Conservation (phyloP, 2,797 vertebrate genomes). For the Myiotriccus ornatus region DNA sequence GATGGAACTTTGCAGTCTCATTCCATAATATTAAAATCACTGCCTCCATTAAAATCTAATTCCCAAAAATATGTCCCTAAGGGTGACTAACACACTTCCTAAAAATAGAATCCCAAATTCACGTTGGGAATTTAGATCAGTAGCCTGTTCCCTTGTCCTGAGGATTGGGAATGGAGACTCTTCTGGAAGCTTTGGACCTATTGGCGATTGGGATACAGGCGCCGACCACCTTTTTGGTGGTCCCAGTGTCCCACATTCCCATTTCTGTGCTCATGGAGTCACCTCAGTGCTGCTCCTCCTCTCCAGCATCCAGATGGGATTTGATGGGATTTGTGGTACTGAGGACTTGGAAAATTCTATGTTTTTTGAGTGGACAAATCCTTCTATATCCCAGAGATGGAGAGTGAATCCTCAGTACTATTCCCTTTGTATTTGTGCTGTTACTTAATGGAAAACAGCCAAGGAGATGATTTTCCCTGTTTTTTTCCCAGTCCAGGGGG, state of each 20-base stretch:
- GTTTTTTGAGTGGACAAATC: neutral
- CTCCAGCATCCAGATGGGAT: neutral
- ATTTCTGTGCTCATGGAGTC: neutral
- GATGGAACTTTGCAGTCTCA: neutral
- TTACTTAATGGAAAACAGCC: neutral
- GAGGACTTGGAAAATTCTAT: neutral
- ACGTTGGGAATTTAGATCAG: neutral
- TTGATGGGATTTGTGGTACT: neutral
- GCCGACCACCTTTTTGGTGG: neutral
- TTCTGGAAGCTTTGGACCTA: neutral
- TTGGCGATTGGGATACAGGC: neutral
- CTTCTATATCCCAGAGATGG: neutral
- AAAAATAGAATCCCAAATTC: conserved; percentile 21
- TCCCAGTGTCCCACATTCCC: neutral
- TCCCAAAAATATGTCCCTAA: neutral
- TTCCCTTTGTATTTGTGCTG: neutral
- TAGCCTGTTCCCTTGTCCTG: neutral
- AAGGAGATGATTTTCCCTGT: neutral
- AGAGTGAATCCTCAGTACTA: neutral
- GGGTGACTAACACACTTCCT: neutral
- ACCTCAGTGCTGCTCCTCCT: neutral
- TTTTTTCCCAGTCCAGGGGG: neutral
- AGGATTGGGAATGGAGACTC: neutral
- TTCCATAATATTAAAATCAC: neutral
- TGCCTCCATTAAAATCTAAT: neutral